Base-by-base conservation (phyloP, 2,888 invertebrate genomes). In the Acanthosepion pharaonis region DNA sequence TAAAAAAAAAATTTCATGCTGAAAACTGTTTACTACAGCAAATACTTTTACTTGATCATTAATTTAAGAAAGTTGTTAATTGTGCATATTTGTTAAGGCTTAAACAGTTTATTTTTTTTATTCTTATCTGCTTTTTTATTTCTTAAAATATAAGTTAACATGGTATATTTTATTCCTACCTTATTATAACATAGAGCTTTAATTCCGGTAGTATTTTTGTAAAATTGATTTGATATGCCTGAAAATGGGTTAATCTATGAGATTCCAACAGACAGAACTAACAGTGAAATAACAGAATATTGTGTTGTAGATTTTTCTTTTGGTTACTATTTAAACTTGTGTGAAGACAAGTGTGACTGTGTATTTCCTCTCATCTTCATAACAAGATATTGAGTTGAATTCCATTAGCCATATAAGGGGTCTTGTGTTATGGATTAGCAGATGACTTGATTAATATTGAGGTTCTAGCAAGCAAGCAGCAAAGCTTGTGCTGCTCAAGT, bases 361-460 rank as follows among this genome's bases (percentile, higher is more conserved):
- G 23, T 33, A 33, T 33, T 23, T 25, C 18, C 51, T 49, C 25
- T 0, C 23, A 20, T 0, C 11, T 49, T 51, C 48, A 92, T 42
- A 18, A 20, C 48, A n/a, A 6, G 5, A 51, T 93, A 23, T 48
- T 25, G 93, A 28, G 93, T n/a, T 6, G 9, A n/a, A 92, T 92
- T 92, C 48, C 92, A 92, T 48, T 92, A 42, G 48, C 48, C 51
- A 51, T 51, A 4, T 93, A 23, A 59, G 20, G 59, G 59, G 23
- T 20, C 59, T 59, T 23, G n/a, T 51, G 33, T 48, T 93, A 28
- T 48, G 49, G 49, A 49, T 92, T 51, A 92, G 92, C 49, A 93
- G 53, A 93, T 48, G n/a, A 93, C 28, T 51, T 93, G 93, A 93
- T 93, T 93, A 48, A 28, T 53, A 51, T n/a, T 93, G 93, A 93